Percentiles rank a stretch among this genome's conserved stretches.
Evolutionary conservation across 2,888 invertebrate species (phyloP).

Genomic region (Timema podura): DNA sequence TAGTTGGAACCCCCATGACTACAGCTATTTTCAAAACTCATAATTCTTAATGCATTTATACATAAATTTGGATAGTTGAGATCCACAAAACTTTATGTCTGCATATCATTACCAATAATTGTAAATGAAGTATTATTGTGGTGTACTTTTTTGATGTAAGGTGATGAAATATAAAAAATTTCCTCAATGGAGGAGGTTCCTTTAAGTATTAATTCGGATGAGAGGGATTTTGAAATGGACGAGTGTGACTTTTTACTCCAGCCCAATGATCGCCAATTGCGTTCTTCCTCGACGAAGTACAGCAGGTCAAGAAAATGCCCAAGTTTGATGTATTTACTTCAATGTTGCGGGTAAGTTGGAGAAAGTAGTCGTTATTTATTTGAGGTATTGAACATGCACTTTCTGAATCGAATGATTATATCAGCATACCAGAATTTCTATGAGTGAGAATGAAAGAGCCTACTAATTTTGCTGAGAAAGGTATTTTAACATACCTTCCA

Average conservation of each 20-base stretch:
- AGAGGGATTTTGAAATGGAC: constrained; percentile 45
- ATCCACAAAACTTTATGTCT: too few species aligned
- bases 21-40: too few species aligned
- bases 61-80: neutral
- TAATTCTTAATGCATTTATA: neutral
- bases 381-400: neutral
- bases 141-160: constrained; percentile 1
- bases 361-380: neutral
- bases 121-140: neutral
- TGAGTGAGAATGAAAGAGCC: too few species aligned
- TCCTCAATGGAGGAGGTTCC: constrained; percentile 26
- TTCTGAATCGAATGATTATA: neutral
- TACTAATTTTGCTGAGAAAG: too few species aligned
- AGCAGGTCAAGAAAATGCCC: constrained; percentile 25
- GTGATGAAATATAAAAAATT: neutral
- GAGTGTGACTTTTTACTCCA: constrained; percentile 46
- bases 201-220: constrained; percentile 33
- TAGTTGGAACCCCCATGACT: too few species aligned
- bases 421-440: neutral
- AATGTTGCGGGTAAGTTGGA: constrained; percentile 35
- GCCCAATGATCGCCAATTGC: constrained; percentile 38
- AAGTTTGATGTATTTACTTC: constrained; percentile 17
- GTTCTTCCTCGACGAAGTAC: constrained; percentile 26
- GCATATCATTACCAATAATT: neutral
- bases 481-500: too few species aligned